phyloP scores from a whole-genome alignment of 2,113 vertebrate species.

The Micronycteris hirsuta region DNA sequence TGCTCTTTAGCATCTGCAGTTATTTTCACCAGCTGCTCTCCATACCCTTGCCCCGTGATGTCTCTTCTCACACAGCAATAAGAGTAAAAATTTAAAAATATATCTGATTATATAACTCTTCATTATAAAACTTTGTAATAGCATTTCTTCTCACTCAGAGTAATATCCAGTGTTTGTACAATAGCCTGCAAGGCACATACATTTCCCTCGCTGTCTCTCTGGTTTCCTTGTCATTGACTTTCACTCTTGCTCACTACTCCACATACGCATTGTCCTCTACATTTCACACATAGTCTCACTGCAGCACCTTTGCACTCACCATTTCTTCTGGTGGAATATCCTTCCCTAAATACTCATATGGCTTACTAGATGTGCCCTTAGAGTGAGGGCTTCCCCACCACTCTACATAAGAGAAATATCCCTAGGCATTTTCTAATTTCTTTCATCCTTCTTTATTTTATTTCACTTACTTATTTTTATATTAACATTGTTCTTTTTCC shows the following conservation, averaged over 20 bases:
- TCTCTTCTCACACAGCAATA: neutral
- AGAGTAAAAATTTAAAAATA: neutral
- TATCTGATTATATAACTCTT: neutral
- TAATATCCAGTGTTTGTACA: neutral
- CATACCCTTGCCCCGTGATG: neutral
- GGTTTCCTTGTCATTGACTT: neutral
- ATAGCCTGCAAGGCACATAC: neutral
- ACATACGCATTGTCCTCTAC: neutral
- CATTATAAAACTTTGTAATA: neutral
- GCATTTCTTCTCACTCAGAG: neutral
- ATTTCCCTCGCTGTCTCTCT: neutral
- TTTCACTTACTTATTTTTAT: neutral
- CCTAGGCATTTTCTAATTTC: neutral
- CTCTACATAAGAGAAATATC: neutral
- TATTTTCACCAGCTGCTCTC: neutral
- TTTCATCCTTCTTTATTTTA: neutral
- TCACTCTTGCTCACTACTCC: neutral
- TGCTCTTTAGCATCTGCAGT: neutral
- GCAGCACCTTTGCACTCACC: neutral
- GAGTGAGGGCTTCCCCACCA: neutral
- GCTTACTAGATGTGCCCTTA: neutral
- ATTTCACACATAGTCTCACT: neutral
- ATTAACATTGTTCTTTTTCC: neutral
- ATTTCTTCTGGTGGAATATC: neutral
- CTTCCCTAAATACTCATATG: neutral